Conservation (phyloP, 2,113 vertebrate species). For the Coturnix japonica region DNA sequence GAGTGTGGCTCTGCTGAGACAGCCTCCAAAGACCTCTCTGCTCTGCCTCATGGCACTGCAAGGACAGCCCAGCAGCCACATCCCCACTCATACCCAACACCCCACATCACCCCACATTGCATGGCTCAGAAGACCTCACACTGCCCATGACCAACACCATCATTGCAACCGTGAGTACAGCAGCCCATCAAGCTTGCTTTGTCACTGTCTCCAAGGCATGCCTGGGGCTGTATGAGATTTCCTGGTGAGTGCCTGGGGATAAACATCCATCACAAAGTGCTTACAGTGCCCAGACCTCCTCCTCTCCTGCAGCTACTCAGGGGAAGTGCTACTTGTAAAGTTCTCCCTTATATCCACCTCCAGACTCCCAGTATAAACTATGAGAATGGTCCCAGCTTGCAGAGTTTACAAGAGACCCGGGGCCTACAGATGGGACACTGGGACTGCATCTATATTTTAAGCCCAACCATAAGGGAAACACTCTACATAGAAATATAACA, state of each 20-base stretch:
- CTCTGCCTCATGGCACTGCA: not conserved
- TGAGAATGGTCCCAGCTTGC: not conserved
- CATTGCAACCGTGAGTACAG: rapidly evolving
- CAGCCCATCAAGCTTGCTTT: not conserved
- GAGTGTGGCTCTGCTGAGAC: not conserved
- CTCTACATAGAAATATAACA: constrained; percentile 51
- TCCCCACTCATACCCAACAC: not conserved
- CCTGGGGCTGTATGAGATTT: not conserved
- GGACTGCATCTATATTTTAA: not conserved
- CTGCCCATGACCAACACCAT: rapidly evolving
- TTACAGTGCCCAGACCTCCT: constrained; percentile 34
- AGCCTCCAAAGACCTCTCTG: not conserved
- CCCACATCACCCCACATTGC: not conserved
- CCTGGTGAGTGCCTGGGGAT: not conserved
- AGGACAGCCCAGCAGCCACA: not conserved
- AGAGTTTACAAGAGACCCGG: not conserved
- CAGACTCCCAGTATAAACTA: not conserved
- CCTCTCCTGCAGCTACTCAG: not conserved
- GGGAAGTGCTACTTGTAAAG: not conserved
- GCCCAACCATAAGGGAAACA: constrained; percentile 4
- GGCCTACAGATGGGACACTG: not conserved
- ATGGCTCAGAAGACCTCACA: not conserved
- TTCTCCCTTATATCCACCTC: not conserved
- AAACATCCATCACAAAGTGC: constrained; percentile 33
- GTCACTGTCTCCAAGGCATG: not conserved